phyloP scores from a whole-genome alignment of 2,888 invertebrate genomes.

The Erebia ligea region DNA sequence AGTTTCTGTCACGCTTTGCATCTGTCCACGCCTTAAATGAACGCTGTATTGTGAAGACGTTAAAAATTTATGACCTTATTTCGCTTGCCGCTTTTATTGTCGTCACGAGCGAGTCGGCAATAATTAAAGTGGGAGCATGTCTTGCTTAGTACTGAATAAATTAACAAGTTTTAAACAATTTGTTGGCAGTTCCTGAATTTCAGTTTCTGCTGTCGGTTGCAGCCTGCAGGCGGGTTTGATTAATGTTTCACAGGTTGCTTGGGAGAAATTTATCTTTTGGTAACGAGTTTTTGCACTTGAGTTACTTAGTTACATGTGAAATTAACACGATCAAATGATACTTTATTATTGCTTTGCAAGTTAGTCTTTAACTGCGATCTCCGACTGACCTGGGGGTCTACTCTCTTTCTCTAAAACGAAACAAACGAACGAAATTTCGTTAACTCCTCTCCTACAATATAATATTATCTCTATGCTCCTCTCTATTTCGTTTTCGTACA shows the following conservation, averaged over 20 bases:
- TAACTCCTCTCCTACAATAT: no score
- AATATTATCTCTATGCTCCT: no score
- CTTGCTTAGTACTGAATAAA: slow-evolving; percentile 47
- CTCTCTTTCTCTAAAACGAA: no score
- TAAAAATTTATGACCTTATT: slow-evolving; percentile 59
- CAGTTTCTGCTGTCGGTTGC: slow-evolving; percentile 8
- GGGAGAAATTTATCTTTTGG: neutral
- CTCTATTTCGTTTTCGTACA: no score
- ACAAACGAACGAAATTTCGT: no score
- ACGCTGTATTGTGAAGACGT: slow-evolving; percentile 64
- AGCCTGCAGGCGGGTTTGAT: slow-evolving; percentile 12
- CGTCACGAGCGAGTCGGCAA: slow-evolving; percentile 40
- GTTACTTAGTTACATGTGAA: no score
- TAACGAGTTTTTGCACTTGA: no score
- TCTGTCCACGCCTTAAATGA: slow-evolving; percentile 9
- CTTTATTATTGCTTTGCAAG: no score
- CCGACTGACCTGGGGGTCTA: no score
- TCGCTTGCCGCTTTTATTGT: slow-evolving; percentile 70
- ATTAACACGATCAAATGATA: no score
- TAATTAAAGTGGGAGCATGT: slow-evolving; percentile 34
- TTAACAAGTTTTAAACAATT: slow-evolving; percentile 45
- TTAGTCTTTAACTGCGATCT: no score
- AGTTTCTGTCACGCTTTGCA: no score
- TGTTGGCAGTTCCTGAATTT: slow-evolving; percentile 25
- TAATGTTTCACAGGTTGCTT: slow-evolving; percentile 15